phyloP scores from a whole-genome alignment of 1,140 invertebrate species.

The Anagrus nilaparvatae region DNA sequence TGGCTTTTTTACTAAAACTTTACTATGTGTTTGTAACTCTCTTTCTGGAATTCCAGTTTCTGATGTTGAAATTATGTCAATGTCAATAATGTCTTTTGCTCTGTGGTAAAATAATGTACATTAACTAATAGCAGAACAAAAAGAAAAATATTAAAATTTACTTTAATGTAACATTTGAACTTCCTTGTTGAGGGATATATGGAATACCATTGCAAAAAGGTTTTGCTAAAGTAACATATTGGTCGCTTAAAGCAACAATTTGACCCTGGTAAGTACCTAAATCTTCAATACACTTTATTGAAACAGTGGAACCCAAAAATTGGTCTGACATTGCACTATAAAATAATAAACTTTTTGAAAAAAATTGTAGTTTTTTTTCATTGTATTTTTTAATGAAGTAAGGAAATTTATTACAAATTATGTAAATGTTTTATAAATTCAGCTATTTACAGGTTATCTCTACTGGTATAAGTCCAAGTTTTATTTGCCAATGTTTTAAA shows the following conservation, averaged over 20 bases:
- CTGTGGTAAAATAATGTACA: slow-evolving; percentile 28
- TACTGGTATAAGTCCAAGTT: no score
- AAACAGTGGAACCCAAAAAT: slow-evolving; percentile 66
- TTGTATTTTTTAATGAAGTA: no score
- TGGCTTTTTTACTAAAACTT: slow-evolving; percentile 46
- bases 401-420: no score
- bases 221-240: slow-evolving; percentile 62
- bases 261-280: slow-evolving; percentile 69
- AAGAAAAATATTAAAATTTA: slow-evolving; percentile 18
- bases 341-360: no score
- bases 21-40: slow-evolving; percentile 36
- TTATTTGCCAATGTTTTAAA: no score
- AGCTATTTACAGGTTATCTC: no score
- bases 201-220: slow-evolving; percentile 75
- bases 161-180: slow-evolving; percentile 50
- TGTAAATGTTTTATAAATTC: no score
- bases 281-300: slow-evolving; percentile 60
- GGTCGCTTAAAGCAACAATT: slow-evolving; percentile 60
- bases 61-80: slow-evolving; percentile 50
- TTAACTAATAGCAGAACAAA: slow-evolving; percentile 5
- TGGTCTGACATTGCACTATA: slow-evolving; percentile 44
- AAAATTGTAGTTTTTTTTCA: no score
- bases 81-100: slow-evolving; percentile 47
- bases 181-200: slow-evolving; percentile 43
- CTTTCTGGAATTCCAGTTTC: slow-evolving; percentile 25